Evolutionary conservation across 1,140 invertebrate species (phyloP), one percentile per base, ranked within the genome.

Genomic region (Bombus confusus): DNA sequence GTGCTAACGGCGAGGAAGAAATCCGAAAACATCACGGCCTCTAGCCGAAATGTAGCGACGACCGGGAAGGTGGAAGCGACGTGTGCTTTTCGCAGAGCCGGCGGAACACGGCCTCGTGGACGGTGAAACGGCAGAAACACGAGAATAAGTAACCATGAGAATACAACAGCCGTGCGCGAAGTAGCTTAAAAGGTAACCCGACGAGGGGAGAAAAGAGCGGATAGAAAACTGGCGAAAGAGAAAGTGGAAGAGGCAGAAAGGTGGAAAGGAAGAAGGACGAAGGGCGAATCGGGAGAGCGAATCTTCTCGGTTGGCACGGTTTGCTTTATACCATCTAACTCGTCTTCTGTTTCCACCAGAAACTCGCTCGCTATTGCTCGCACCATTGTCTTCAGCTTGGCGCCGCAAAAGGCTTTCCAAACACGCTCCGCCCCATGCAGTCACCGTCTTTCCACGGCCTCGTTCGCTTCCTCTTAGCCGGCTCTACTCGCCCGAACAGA

Each of bases 241-340:
- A 31, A 28, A 25, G 39, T 37, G 15, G 4, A 31, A 18, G 28
- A 68, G 59, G 47, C 2, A 12, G n/a, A 12, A 22, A 47, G 25
- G 9, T 22, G 8, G 31, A 12, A 68, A 37, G 66, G 34, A 68
- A 37, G 13, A 74, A 80, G 52, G 59, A 12, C 31, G 18, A 6
- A 43, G 3, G 71, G 47, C 22, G 41, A 18, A 37, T 12, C 57
- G 74, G 57, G 66, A 80, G 87, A 86, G 41, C 41, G 73, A 79
- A 72, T 89, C 81, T 52, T 85, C 72, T 73, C 37, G 66, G 80
- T 72, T 80, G 84, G 86, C 85, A 86, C 64, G 66, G 79, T 62
- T 90, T 83, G 82, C 79, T 87, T 87, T 90, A 87, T 89, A 87
- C 52, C 88, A 77, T 77, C 79, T 52, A 68, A 72, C 88, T 80